Conservation (phyloP, 2,888 invertebrate species). For the Epistrophe grossulariae region DNA sequence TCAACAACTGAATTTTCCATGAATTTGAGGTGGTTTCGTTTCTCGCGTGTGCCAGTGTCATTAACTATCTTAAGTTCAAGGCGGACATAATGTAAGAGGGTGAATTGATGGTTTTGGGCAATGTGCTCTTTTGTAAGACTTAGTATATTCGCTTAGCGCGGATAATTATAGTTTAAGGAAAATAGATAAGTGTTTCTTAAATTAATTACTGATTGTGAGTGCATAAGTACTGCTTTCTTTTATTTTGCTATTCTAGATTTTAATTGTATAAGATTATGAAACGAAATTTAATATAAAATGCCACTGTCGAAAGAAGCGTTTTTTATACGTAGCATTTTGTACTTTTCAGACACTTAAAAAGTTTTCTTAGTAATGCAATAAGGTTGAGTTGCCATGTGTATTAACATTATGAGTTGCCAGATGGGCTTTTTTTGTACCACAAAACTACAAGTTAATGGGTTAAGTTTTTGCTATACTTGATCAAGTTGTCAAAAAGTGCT, state of each 20-base stretch:
- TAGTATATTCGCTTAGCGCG: not conserved
- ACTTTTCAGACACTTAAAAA: too few species aligned
- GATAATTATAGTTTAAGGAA: not conserved
- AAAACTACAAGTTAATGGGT: too few species aligned
- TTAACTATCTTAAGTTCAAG: conserved; percentile 18
- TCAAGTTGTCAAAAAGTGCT: too few species aligned
- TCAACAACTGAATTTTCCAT: conserved; percentile 17
- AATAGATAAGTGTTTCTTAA: not conserved
- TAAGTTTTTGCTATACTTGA: too few species aligned
- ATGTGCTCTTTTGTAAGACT: not conserved
- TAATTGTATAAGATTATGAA: not conserved
- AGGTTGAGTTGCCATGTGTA: too few species aligned
- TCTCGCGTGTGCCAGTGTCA: conserved; percentile 3
- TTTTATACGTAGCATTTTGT: too few species aligned
- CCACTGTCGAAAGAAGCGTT: too few species aligned
- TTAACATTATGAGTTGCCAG: too few species aligned
- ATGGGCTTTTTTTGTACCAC: too few species aligned
- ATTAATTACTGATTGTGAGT: not conserved
- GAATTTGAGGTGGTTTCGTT: not conserved
- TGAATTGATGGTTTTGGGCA: conserved; percentile 3
- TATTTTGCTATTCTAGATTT: not conserved
- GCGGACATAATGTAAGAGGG: not conserved
- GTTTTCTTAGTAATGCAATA: too few species aligned
- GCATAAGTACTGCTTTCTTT: too few species aligned
- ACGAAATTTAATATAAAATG: too few species aligned